These are phyloP conservation scores for Sinosuthora webbiana DNA, from an alignment of 2,113 vertebrate species.

Conservation along the genomic window DNA sequence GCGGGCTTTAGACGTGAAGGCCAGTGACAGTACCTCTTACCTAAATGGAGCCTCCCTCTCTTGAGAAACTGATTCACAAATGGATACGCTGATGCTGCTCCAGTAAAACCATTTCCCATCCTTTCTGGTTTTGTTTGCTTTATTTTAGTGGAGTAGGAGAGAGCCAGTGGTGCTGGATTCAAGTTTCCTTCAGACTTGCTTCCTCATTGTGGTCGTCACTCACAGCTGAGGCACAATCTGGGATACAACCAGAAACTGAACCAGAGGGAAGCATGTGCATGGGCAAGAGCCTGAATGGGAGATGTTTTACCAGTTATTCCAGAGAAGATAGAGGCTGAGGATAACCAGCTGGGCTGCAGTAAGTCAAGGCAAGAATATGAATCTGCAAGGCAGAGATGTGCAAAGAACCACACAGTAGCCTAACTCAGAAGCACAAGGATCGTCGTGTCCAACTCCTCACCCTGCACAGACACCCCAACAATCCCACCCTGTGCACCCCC, in stretches of 20 bases:
- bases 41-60: constrained; percentile 38
- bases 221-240: no score
- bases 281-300: not conserved
- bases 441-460: rapidly evolving
- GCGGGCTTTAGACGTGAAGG: not conserved
- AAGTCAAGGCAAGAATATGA: not conserved
- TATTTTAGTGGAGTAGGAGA: not conserved
- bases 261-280: rapidly evolving
- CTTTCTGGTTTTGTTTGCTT: not conserved
- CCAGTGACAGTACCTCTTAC: not conserved
- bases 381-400: rapidly evolving
- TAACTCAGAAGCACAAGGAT: rapidly evolving
- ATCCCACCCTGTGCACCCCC: not conserved
- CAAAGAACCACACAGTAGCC: not conserved
- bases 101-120: not conserved
- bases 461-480: not conserved
- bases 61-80: constrained; percentile 14
- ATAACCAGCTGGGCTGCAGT: not conserved
- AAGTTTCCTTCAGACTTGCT: not conserved
- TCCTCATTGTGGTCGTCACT: rapidly evolving
- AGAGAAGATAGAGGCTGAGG: not conserved
- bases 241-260: not conserved
- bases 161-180: not conserved
- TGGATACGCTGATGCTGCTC: not conserved
- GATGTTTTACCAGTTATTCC: not conserved